Percentiles rank a stretch among this genome's conserved stretches.
Conservation (phyloP, 35 echinoderm and acorn worm genomes). For the Diadema setosum region DNA sequence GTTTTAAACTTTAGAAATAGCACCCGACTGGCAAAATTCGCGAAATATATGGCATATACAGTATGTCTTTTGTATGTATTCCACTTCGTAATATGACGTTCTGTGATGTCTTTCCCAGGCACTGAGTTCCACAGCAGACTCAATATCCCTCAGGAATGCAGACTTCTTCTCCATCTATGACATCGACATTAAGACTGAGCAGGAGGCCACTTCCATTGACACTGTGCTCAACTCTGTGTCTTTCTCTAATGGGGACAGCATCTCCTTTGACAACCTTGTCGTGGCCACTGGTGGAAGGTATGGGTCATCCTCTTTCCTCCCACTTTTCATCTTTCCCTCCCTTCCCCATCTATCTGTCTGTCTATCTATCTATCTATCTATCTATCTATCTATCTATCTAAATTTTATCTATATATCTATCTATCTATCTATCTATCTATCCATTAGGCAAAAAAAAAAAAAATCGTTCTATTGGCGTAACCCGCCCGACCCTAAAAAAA, state of each 20-base stretch:
- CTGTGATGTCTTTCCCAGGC: conserved; percentile 73
- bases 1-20: no score
- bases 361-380: no score
- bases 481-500: no score
- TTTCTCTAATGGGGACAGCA: conserved; percentile 68
- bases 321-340: neutral
- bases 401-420: no score
- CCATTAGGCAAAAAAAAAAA: neutral
- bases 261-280: conserved; percentile 76
- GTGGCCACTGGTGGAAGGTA: conserved; percentile 88
- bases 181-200: conserved; percentile 68
- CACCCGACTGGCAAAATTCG: no score
- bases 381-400: no score
- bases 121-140: conserved; percentile 48
- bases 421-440: no score
- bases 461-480: no score
- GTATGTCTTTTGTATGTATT: no score
- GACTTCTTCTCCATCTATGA: conserved; percentile 92
- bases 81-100: no score
- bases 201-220: conserved; percentile 79
- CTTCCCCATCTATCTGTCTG: no score
- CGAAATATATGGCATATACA: no score
- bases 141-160: conserved; percentile 64
- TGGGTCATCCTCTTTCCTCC: conserved; percentile 6
- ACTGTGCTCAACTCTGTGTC: conserved; percentile 73